Evolutionary conservation across 2,113 vertebrate genomes (phyloP).

Genomic region (Laticauda laticaudata): DNA sequence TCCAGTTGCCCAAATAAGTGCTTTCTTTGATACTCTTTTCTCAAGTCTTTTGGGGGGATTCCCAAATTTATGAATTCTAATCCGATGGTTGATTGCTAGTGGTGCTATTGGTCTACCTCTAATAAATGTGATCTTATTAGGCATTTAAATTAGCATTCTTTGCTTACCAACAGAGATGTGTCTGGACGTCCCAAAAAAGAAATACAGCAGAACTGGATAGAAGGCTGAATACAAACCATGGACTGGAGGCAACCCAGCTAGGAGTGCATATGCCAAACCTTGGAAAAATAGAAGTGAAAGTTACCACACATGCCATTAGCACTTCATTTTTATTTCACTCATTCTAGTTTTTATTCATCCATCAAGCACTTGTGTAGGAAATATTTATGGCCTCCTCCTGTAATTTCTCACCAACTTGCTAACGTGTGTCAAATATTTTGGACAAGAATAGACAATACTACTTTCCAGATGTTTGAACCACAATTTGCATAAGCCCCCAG

Average conservation of each 20-base stretch:
- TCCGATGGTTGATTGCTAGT: neutral
- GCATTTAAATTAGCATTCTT: neutral
- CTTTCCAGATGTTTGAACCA: neutral
- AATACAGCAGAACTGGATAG: constrained; percentile 88
- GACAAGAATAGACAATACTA: neutral
- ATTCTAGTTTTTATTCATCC: neutral
- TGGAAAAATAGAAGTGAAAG: neutral
- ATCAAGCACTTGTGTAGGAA: neutral
- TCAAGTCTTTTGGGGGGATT: neutral
- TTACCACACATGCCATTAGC: neutral
- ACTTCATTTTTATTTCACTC: neutral
- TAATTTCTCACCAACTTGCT: neutral
- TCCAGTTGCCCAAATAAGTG: neutral
- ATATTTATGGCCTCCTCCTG: neutral
- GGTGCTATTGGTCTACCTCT: neutral
- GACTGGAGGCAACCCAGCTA: constrained; percentile 85
- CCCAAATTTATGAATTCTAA: neutral
- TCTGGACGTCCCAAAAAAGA: constrained; percentile 90
- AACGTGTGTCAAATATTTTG: neutral
- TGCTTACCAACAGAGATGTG: constrained; percentile 90
- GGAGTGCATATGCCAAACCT: constrained; percentile 92
- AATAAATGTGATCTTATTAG: neutral
- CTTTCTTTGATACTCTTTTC: neutral
- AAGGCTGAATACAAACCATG: constrained; percentile 89
- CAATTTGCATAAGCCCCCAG: neutral